Evolutionary conservation across 2,888 invertebrate species (phyloP).

Genomic region (Danaus chrysippus): DNA sequence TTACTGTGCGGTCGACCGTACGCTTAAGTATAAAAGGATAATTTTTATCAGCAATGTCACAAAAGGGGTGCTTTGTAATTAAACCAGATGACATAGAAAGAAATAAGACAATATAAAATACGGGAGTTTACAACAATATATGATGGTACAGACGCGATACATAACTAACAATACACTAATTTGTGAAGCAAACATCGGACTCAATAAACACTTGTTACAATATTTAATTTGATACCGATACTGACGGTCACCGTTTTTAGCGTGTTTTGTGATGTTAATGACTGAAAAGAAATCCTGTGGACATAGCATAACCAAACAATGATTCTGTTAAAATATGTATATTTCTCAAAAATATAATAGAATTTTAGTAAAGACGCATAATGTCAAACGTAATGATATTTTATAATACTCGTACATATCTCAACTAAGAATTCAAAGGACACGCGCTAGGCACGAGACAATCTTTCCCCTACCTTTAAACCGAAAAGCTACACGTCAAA

Average conservation of each 20-base stretch:
- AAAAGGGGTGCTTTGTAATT: constrained; percentile 42
- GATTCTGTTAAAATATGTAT: constrained; percentile 24
- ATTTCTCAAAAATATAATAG: too few species aligned
- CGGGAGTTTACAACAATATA: not conserved
- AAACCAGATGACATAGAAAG: constrained; percentile 37
- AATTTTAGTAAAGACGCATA: constrained; percentile 6
- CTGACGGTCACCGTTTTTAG: constrained; percentile 67
- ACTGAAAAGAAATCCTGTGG: constrained; percentile 54
- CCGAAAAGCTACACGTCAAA: constrained; percentile 61
- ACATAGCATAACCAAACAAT: constrained; percentile 47
- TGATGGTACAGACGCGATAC: constrained; percentile 44
- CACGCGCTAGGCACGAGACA: constrained; percentile 71
- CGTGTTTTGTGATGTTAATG: constrained; percentile 73
- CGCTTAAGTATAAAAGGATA: constrained; percentile 65
- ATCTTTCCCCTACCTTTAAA: constrained; percentile 70
- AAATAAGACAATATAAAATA: not conserved
- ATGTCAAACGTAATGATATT: constrained; percentile 10
- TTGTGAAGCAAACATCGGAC: constrained; percentile 68
- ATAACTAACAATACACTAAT: constrained; percentile 69
- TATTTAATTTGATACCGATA: constrained; percentile 75
- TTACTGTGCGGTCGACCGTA: constrained; percentile 64
- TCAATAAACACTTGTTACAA: constrained; percentile 68
- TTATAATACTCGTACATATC: too few species aligned
- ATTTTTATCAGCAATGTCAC: constrained; percentile 46
- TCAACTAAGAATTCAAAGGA: constrained; percentile 48